A percentile compares a stretch with the other conserved stretches of the same genome.
phyloP scores from a whole-genome alignment of 1,140 invertebrate genomes.

The Lordiphosa clarofinis region DNA sequence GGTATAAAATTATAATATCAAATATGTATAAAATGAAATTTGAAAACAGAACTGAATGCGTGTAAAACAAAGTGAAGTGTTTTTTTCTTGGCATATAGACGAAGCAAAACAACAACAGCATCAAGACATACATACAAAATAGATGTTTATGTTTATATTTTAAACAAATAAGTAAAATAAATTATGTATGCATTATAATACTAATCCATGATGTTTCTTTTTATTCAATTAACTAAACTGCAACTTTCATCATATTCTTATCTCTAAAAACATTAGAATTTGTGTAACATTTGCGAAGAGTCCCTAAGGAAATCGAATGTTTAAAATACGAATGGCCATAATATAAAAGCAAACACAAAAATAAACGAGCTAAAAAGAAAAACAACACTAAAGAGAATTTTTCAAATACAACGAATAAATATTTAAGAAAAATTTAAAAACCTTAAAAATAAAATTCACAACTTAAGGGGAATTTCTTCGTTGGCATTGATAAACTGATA shows the following conservation, averaged over 20 bases:
- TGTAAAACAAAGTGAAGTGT: constrained; percentile 28
- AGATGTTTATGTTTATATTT: constrained; percentile 54
- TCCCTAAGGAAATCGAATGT: constrained; percentile 2
- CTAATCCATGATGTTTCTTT: no score
- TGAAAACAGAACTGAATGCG: constrained; percentile 58
- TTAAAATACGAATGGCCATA: no score
- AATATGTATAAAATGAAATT: constrained; percentile 38
- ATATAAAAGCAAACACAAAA: constrained; percentile 8
- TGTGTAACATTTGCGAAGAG: constrained; percentile 2
- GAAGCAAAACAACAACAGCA: constrained; percentile 23
- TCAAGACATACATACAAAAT: constrained; percentile 27
- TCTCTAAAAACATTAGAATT: constrained; percentile 9
- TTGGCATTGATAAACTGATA: no score
- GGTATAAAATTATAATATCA: constrained; percentile 40
- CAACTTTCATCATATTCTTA: constrained; percentile 18
- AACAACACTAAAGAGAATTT: constrained; percentile 53
- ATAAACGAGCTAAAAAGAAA: constrained; percentile 9
- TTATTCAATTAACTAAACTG: constrained; percentile 18
- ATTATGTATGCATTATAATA: constrained; percentile 54
- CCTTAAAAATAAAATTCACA: constrained; percentile 16
- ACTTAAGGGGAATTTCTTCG: background rate
- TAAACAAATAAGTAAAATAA: constrained; percentile 59
- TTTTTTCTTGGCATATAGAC: constrained; percentile 32
- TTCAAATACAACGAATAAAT: constrained; percentile 78
- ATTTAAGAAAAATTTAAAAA: constrained; percentile 68